Evolutionary conservation across 1,140 invertebrate genomes (phyloP), one percentile per base, ranked within the genome.

Genomic region (Scaptomyza pallida): DNA sequence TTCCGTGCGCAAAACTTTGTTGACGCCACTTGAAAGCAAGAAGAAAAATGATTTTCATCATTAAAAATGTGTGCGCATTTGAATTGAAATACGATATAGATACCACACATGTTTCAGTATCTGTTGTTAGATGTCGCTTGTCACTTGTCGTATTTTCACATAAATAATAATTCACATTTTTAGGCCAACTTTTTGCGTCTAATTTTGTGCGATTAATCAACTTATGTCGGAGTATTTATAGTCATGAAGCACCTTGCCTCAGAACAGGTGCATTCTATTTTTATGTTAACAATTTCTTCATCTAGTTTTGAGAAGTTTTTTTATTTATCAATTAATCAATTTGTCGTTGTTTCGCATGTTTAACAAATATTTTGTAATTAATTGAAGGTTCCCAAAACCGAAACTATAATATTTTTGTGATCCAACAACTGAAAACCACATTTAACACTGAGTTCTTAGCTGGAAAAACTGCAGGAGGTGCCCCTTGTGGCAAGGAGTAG

Each of bases 331-430:
- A 88, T 86, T 86, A 86, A 86, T 86, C 81, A 86, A 88, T 86
- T 86, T 86, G 75, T 85, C 68, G 12, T 47, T 45, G n/a, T 64
- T 51, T 44, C 35, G 59, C 56, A 52, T 48, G 69, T 61, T 78
- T 75, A 88, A 88, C 82, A 86, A 81, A 86, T 86, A 86, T 86
- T n/a, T 52, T 78, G 82, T 86, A 86, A 86, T 86, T 88, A 88
- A 86, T 86, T 86, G 68, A 81, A 65, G 40, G 60, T 57, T 30
- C 8, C 26, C n/a, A n/a, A 40, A 56, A 71, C 78, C 60, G 40
- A 45, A 72, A 76, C 77, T 77, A 86, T 85, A 77, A 77, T 81
- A 69, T 51, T 60, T n/a, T 21, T 41, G n/a, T 44, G 9, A n/a
- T 65, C 45, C 79, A 65, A 17, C 50, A 48, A 70, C 51, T 26